Evolutionary conservation across 2,888 invertebrate species (phyloP).

Genomic region (Conomelus anceps): DNA sequence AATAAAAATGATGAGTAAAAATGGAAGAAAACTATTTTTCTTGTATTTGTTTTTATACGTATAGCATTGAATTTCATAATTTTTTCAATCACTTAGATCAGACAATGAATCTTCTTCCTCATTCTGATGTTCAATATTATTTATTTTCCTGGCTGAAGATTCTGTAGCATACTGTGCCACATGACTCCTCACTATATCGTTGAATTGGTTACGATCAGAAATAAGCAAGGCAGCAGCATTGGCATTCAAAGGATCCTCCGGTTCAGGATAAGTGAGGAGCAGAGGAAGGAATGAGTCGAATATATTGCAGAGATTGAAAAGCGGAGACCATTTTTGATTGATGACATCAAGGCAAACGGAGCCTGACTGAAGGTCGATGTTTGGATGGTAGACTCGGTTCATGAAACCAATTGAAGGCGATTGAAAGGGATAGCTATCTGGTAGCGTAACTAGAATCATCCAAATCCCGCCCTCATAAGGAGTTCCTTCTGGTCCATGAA

Average conservation of each 20-base stretch:
- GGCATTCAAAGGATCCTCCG: background rate
- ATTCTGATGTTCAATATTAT: background rate
- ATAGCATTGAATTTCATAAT: background rate
- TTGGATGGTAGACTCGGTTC: slow-evolving; percentile 98
- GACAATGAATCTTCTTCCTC: background rate
- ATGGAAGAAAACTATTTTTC: too few relatives aligned
- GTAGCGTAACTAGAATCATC: slow-evolving; percentile 97
- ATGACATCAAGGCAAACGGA: slow-evolving; percentile 99
- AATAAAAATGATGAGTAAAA: too few relatives aligned
- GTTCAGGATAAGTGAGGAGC: background rate
- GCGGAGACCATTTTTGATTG: slow-evolving; percentile 98
- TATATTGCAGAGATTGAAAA: slow-evolving; percentile 66
- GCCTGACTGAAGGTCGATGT: slow-evolving; percentile 98
- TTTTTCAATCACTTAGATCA: background rate
- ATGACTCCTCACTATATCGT: slow-evolving; percentile 97
- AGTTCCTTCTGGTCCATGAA: slow-evolving; percentile 91
- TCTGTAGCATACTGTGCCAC: slow-evolving; percentile 97
- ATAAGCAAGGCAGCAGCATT: slow-evolving; percentile 66
- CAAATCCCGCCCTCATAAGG: slow-evolving; percentile 99
- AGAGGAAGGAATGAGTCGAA: slow-evolving; percentile 2
- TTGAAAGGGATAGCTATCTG: slow-evolving; percentile 99
- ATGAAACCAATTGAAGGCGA: slow-evolving; percentile 99
- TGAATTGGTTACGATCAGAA: slow-evolving; percentile 99
- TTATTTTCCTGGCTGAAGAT: slow-evolving; percentile 45
- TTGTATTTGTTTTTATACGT: too few relatives aligned